Conservation (phyloP, 2,888 invertebrate species). For the Galerucella pusilla region DNA sequence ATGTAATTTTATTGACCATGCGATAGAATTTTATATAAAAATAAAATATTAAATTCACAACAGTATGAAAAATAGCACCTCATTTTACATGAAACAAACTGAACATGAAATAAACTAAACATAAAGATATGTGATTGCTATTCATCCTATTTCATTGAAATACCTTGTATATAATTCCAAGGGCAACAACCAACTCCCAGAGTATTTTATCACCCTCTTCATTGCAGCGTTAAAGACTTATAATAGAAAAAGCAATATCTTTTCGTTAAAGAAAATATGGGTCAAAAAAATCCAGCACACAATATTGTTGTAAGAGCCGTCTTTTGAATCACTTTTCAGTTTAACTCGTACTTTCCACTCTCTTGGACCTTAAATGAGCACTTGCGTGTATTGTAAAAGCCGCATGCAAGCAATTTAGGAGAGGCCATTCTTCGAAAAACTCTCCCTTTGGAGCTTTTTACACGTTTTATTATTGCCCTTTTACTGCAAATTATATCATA, state of each 20-base stretch:
- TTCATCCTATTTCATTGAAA: no score
- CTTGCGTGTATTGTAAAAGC: slow-evolving; percentile 46
- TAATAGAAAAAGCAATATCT: slow-evolving; percentile 1
- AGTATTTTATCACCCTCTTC: background rate
- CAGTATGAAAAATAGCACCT: no score
- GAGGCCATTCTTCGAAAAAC: slow-evolving; percentile 39
- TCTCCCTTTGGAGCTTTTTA: slow-evolving; percentile 32
- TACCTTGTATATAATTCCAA: no score
- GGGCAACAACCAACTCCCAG: no score
- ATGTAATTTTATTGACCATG: no score
- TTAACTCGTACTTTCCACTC: slow-evolving; percentile 34
- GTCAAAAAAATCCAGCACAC: slow-evolving; percentile 9
- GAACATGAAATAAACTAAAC: no score
- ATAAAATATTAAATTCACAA: background rate
- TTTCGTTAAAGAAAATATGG: slow-evolving; percentile 11
- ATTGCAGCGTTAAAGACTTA: no score
- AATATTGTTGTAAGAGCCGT: slow-evolving; percentile 36
- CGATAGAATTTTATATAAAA: background rate
- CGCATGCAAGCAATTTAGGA: slow-evolving; percentile 49
- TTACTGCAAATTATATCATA: slow-evolving; percentile 49
- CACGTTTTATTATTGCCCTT: slow-evolving; percentile 43
- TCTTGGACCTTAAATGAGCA: slow-evolving; percentile 35
- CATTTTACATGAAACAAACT: no score
- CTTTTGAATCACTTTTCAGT: slow-evolving; percentile 26
- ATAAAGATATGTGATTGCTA: no score